Base-by-base conservation (phyloP, 2,888 invertebrate genomes). In the Lasioglossum villosulum region DNA sequence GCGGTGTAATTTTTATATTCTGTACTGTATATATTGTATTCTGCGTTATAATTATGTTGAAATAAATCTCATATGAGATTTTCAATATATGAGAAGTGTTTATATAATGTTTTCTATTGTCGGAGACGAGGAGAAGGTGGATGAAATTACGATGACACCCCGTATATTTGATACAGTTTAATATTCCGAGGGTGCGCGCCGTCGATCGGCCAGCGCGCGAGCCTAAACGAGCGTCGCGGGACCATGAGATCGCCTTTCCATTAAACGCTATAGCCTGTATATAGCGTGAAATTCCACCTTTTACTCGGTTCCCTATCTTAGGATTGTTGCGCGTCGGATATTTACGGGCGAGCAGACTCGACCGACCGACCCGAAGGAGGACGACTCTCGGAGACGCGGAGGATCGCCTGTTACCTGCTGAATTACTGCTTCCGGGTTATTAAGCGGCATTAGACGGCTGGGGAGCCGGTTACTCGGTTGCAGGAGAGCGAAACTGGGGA, bases 141-240 rank as follows among this genome's bases (percentile, higher is more conserved):
- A 5, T 30, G 30, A 27, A 30, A 30, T 63, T 82, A 82, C 66
- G 45, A 19, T 27, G 27, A 19, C 45, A 39, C 42, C 42, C 71
- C 79, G 86, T 83, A 86, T 45, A 73, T 63, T 30, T 4, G 27
- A 30, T 83, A 70, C 82, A 86, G 86, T 87, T 90, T 89, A 86
- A 90, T 90, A 90, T 89, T 86, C 89, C 75, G 63, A 72, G 75
- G 72, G 75, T 77, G 88, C 78, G 89, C 80, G 84, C 82, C 89
- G 86, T 88, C 87, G 89, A 90, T 90, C 90, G 90, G 86, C 66
- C 85, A 23, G 73, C 86, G 90, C 90, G 84, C 83, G 91, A 91
- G 92, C 89, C 86, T 77, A 78, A 93, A 94, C 93, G 93, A 94
- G 89, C 93, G 90, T 91, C 93, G 88, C 92, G 94, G 94, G 94